Evolutionary conservation across 2,888 invertebrate genomes (phyloP).

Genomic region (Hermaeophaga mercurialis): DNA sequence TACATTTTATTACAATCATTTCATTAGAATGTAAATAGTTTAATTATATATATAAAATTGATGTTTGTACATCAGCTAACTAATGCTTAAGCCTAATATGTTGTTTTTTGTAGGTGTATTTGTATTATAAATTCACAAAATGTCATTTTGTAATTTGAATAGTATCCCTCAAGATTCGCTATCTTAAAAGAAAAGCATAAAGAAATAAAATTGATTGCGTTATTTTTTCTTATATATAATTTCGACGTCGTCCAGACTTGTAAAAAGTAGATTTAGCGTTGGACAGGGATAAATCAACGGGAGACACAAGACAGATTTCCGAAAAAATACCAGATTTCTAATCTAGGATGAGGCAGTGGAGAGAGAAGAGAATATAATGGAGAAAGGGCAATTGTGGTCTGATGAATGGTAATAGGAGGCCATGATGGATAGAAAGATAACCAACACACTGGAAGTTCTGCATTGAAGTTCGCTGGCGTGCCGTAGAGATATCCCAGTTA

Average conservation of each 20-base stretch:
- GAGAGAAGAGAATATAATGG: slow-evolving; percentile 24
- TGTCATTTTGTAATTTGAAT: no score
- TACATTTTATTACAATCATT: no score
- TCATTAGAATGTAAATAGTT: no score
- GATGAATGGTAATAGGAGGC: slow-evolving; percentile 41
- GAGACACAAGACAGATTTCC: slow-evolving; percentile 2
- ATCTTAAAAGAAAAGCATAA: no score
- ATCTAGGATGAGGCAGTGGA: neutral
- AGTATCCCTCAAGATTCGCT: no score
- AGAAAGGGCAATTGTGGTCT: slow-evolving; percentile 37
- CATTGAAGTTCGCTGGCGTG: slow-evolving; percentile 22
- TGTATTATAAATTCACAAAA: no score
- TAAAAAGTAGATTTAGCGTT: neutral
- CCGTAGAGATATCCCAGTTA: slow-evolving; percentile 28
- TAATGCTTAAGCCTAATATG: no score
- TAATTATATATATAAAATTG: no score
- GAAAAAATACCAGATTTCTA: slow-evolving; percentile 12
- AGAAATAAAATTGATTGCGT: no score
- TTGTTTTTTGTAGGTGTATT: no score
- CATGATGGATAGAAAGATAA: slow-evolving; percentile 44
- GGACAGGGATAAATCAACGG: slow-evolving; percentile 2
- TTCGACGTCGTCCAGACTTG: slow-evolving; percentile 5
- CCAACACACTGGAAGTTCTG: slow-evolving; percentile 28
- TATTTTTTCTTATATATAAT: no score
- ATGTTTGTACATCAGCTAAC: no score